A percentile compares a stretch with the other conserved stretches of the same genome.
phyloP scores from a whole-genome alignment of 2,113 vertebrate genomes.

The Euleptes europaea region DNA sequence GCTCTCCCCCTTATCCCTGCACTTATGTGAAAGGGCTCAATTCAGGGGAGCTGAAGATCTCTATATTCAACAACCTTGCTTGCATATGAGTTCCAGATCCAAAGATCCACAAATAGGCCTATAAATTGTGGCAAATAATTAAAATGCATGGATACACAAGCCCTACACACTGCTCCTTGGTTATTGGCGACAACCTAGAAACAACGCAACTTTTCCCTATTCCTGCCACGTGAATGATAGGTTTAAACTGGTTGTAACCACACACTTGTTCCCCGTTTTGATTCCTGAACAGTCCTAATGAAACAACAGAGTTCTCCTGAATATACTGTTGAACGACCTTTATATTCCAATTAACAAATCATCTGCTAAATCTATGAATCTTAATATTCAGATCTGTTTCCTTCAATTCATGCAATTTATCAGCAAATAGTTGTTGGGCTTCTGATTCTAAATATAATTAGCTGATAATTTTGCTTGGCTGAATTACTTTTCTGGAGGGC shows the following conservation, averaged over 20 bases:
- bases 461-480: slow-evolving; percentile 89
- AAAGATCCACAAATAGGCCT: not conserved
- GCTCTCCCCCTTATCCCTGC: not conserved
- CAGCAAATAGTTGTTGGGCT: slow-evolving; percentile 93
- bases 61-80: not conserved
- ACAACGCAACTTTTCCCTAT: slow-evolving; percentile 24
- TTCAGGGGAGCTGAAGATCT: not conserved
- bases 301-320: slow-evolving; percentile 95
- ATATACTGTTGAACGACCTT: slow-evolving; percentile 97
- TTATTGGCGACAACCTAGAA: not conserved
- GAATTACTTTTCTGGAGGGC: slow-evolving; percentile 89
- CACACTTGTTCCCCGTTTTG: slow-evolving; percentile 71
- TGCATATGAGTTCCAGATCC: not conserved
- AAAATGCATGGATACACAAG: not conserved
- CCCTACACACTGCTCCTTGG: not conserved
- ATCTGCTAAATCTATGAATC: slow-evolving; percentile 98
- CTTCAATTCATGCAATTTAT: slow-evolving; percentile 98
- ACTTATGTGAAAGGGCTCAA: not conserved
- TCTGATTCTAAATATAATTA: slow-evolving; percentile 94
- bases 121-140: not conserved
- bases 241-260: slow-evolving; percentile 58
- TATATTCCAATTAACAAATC: slow-evolving; percentile 99
- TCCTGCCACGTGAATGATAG: slow-evolving; percentile 44
- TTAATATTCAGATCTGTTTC: slow-evolving; percentile 99
- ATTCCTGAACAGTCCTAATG: slow-evolving; percentile 75